A percentile compares a stretch with the other conserved stretches of the same genome.
Evolutionary conservation across 1,140 invertebrate species (phyloP).

Genomic region (Scaptomyza hsui): DNA sequence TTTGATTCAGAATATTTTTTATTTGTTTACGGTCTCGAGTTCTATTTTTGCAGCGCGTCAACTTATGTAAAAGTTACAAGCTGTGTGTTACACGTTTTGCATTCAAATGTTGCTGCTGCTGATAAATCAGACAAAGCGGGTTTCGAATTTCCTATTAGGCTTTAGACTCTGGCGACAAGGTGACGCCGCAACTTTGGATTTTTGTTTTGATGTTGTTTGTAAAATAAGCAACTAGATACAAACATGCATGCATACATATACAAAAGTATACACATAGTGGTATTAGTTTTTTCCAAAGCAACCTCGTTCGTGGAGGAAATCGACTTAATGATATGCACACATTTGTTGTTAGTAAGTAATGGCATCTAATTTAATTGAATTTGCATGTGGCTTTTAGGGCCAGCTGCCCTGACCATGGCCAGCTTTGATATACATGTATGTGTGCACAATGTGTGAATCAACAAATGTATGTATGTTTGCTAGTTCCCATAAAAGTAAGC

Average conservation of each 20-base stretch:
- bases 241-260: not conserved
- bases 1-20: constrained; percentile 52
- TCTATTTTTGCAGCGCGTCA: constrained; percentile 46
- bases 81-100: constrained; percentile 68
- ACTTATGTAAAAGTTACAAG: constrained; percentile 70
- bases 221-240: not conserved
- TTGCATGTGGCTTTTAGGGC: constrained; percentile 45
- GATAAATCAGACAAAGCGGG: constrained; percentile 67
- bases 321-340: constrained; percentile 53
- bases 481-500: not conserved
- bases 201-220: constrained; percentile 44
- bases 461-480: not conserved
- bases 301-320: constrained; percentile 51
- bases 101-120: constrained; percentile 52
- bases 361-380: constrained; percentile 55
- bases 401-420: constrained; percentile 2
- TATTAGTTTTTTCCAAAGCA: constrained; percentile 11
- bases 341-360: constrained; percentile 40
- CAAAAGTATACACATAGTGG: too few relatives aligned
- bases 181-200: constrained; percentile 51
- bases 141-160: constrained; percentile 67
- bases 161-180: constrained; percentile 57
- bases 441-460: not conserved
- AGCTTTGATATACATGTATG: constrained; percentile 1
- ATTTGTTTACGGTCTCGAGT: constrained; percentile 56